Evolutionary conservation across 2,888 invertebrate genomes (phyloP).

Genomic region (Hirtodrosophila trivittata): DNA sequence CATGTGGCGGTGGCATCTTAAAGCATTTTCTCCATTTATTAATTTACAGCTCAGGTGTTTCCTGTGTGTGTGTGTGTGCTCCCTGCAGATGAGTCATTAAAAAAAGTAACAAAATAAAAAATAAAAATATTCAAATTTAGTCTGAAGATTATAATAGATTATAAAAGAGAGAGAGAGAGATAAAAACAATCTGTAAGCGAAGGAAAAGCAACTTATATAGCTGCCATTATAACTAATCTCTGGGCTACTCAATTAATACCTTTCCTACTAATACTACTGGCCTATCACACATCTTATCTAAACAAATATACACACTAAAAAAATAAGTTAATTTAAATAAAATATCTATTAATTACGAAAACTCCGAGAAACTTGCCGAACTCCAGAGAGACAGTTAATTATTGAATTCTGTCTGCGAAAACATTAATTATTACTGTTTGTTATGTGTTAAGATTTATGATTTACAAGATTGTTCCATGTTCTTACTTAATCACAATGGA

Average conservation of each 20-base stretch:
- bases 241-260: slow-evolving; percentile 34
- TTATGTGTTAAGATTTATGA: slow-evolving; percentile 55
- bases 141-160: slow-evolving; percentile 1
- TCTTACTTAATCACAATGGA: slow-evolving; percentile 56
- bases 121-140: neutral
- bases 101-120: neutral
- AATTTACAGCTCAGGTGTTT: slow-evolving; percentile 23
- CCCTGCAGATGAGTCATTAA: slow-evolving; percentile 16
- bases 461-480: slow-evolving; percentile 51
- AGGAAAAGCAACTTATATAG: slow-evolving; percentile 1
- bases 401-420: slow-evolving; percentile 41
- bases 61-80: slow-evolving; percentile 3
- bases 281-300: slow-evolving; percentile 31
- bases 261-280: too few relatives aligned
- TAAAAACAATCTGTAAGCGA: neutral
- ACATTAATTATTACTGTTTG: slow-evolving; percentile 48
- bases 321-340: slow-evolving; percentile 39
- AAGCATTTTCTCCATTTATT: slow-evolving; percentile 18
- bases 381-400: slow-evolving; percentile 44
- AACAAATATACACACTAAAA: slow-evolving; percentile 37
- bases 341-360: slow-evolving; percentile 49
- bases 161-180: neutral
- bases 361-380: slow-evolving; percentile 38
- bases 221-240: slow-evolving; percentile 22
- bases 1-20: slow-evolving; percentile 11